Evolutionary conservation across 2,797 vertebrate genomes (phyloP).

Genomic region (Micromesistius poutassou): DNA sequence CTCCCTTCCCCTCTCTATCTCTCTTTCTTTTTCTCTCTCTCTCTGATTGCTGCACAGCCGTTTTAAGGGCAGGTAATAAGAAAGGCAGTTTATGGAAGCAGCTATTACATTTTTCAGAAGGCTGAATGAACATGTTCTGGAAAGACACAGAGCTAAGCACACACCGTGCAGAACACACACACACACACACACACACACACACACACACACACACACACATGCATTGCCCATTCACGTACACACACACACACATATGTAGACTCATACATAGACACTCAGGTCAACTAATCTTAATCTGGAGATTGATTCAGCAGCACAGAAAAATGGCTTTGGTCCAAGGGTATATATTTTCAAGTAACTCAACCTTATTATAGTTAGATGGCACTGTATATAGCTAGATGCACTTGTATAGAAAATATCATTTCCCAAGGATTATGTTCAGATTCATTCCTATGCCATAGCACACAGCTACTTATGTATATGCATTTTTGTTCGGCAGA

Average conservation of each 20-base stretch:
- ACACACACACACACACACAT: too few species aligned
- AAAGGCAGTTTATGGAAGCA: slow-evolving; percentile 39
- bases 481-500: slow-evolving; percentile 19
- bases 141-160: slow-evolving; percentile 16
- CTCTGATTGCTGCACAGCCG: slow-evolving; percentile 50
- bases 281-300: slow-evolving; percentile 35
- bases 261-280: slow-evolving; percentile 11
- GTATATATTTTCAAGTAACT: slow-evolving; percentile 44
- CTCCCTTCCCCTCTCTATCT: too few species aligned
- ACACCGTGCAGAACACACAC: neutral
- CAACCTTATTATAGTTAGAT: slow-evolving; percentile 52
- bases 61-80: slow-evolving; percentile 48
- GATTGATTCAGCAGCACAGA: slow-evolving; percentile 44
- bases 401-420: neutral
- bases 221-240: too few species aligned
- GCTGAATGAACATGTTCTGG: slow-evolving; percentile 56
- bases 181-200: too few species aligned
- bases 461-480: neutral
- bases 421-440: neutral
- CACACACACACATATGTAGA: slow-evolving; percentile 9
- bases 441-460: neutral
- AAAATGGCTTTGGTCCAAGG: slow-evolving; percentile 41
- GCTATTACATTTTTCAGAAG: slow-evolving; percentile 52
- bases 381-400: neutral
- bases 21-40: neutral